phyloP scores from a whole-genome alignment of 1,140 invertebrate species.

The Pollicipes pollicipes region DNA sequence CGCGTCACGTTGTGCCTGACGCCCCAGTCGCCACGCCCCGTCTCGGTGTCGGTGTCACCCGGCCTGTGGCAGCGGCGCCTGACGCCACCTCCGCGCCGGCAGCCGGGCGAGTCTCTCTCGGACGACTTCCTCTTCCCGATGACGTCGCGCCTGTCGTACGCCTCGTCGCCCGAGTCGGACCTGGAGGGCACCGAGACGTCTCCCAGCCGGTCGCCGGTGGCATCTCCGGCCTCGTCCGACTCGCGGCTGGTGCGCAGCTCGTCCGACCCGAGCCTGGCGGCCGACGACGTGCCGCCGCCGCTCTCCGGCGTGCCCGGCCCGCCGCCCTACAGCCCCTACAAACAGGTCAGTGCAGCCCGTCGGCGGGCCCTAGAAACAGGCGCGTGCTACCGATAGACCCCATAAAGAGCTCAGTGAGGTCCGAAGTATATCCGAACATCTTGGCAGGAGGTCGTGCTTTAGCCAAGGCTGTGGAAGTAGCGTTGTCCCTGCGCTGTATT shows the following conservation, averaged over 20 bases:
- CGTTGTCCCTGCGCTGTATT: no score
- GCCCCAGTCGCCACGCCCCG: background rate
- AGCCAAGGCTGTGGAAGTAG: no score
- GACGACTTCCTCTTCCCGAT: slow-evolving; percentile 94
- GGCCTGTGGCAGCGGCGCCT: no score
- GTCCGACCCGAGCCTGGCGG: slow-evolving; percentile 67
- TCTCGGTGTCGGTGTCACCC: slow-evolving; percentile 6
- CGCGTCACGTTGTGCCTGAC: background rate
- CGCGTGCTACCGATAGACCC: slow-evolving; percentile 2
- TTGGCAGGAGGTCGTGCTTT: no score
- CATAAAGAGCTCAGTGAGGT: background rate
- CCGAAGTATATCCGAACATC: no score
- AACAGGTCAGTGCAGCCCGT: slow-evolving; percentile 22
- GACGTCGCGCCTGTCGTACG: slow-evolving; percentile 86
- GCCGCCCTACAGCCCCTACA: slow-evolving; percentile 45
- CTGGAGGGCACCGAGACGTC: slow-evolving; percentile 31
- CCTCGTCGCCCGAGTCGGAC: slow-evolving; percentile 86
- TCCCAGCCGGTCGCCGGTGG: slow-evolving; percentile 28
- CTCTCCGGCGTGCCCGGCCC: slow-evolving; percentile 41
- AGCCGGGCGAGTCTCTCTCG: slow-evolving; percentile 33
- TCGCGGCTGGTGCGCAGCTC: slow-evolving; percentile 53
- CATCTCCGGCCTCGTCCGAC: slow-evolving; percentile 21
- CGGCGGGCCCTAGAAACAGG: no score
- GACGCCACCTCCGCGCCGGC: slow-evolving; percentile 14
- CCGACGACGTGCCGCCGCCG: slow-evolving; percentile 36